A percentile compares a stretch with the other conserved stretches of the same genome.
phyloP scores from a whole-genome alignment of 30 jellyfish, hydroid and myxozoan genomes.

The Turritopsis rubra region DNA sequence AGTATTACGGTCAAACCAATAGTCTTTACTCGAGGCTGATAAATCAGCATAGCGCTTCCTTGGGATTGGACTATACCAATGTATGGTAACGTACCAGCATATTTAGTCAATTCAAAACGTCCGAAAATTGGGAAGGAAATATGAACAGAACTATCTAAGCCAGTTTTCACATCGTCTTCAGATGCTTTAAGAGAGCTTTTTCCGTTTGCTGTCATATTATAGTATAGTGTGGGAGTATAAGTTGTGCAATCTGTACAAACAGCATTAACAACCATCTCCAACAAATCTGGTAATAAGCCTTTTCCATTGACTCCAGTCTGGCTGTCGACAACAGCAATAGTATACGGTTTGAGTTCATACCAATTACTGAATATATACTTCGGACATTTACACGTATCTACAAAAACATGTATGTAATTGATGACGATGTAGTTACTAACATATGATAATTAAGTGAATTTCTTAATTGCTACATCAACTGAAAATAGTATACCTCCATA shows the following conservation, averaged over 20 bases:
- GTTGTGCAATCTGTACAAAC: constrained; percentile 21
- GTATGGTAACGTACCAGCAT: constrained; percentile 13
- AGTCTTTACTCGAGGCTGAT: constrained; percentile 1
- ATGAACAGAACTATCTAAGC: constrained; percentile 8
- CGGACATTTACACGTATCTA: constrained; percentile 28
- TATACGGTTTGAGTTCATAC: constrained; percentile 10
- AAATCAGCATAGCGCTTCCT: constrained; percentile 23
- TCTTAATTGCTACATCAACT: not conserved
- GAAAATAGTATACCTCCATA: not conserved
- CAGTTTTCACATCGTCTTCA: not conserved
- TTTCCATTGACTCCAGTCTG: not conserved
- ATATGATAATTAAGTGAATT: no score
- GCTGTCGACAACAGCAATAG: not conserved
- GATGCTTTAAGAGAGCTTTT: not conserved
- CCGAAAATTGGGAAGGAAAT: constrained; percentile 19
- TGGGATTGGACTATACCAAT: constrained; percentile 24
- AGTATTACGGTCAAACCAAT: constrained; percentile 3
- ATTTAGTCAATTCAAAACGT: not conserved
- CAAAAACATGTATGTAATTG: no score
- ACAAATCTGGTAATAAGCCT: constrained; percentile 18
- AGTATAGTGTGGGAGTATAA: constrained; percentile 2
- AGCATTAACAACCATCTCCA: constrained; percentile 8
- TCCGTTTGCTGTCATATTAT: constrained; percentile 8
- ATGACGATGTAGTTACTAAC: no score
- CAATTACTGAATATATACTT: constrained; percentile 21